phyloP scores from a whole-genome alignment of 2,888 invertebrate genomes.

The Macaria notata region DNA sequence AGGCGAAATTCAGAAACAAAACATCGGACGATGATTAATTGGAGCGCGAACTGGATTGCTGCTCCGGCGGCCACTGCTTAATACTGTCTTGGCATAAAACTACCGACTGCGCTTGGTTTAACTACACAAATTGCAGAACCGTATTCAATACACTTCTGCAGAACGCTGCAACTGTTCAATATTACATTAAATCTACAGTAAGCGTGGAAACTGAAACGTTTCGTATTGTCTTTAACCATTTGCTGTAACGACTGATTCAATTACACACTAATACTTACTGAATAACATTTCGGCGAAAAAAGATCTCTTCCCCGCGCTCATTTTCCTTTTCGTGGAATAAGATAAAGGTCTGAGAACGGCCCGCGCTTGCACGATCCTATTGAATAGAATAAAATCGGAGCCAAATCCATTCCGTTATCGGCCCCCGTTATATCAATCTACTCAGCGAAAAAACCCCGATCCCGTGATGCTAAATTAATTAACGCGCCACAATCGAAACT shows the following conservation, averaged over 20 bases:
- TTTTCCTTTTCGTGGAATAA: slow-evolving; percentile 10
- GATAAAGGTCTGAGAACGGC: slow-evolving; percentile 8
- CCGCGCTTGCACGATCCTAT: slow-evolving; percentile 8
- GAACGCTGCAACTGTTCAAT: no score
- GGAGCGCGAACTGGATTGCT: slow-evolving; percentile 15
- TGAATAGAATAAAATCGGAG: slow-evolving; percentile 17
- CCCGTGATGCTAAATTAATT: slow-evolving; percentile 51
- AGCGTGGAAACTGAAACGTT: no score
- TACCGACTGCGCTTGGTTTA: slow-evolving; percentile 2
- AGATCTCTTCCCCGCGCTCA: not conserved
- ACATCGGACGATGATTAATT: slow-evolving; percentile 41
- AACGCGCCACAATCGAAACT: slow-evolving; percentile 49
- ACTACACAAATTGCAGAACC: slow-evolving; percentile 1
- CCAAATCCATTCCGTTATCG: slow-evolving; percentile 15
- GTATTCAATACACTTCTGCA: no score
- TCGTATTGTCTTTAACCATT: no score
- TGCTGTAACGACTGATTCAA: no score
- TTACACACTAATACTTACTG: no score
- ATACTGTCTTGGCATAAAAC: slow-evolving; percentile 11
- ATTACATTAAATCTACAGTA: no score
- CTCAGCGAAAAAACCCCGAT: slow-evolving; percentile 25
- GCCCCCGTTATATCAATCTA: slow-evolving; percentile 17
- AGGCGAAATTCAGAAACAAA: slow-evolving; percentile 49
- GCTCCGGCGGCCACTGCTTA: slow-evolving; percentile 7
- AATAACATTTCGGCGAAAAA: not conserved